These are phyloP conservation scores for Nibea albiflora DNA, from an alignment of 2,113 vertebrate species.

Conservation along the genomic window DNA sequence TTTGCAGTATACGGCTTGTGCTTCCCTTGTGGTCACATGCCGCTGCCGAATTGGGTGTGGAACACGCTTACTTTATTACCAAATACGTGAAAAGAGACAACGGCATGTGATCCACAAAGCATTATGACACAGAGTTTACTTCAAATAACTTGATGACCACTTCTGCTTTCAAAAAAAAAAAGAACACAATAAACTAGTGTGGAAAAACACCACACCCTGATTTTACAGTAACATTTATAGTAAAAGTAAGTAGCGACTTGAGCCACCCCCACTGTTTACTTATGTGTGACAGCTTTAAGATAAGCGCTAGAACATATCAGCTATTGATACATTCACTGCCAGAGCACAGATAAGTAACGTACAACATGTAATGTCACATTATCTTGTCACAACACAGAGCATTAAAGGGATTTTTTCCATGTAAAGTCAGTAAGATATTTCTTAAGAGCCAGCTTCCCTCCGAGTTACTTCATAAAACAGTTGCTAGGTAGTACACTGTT, in stretches of 20 bases:
- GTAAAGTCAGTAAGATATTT: neutral
- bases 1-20: conserved; percentile 49
- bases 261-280: neutral
- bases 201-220: conserved; percentile 14
- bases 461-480: conserved; percentile 47
- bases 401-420: neutral
- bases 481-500: conserved; percentile 43
- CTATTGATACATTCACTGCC: neutral
- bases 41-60: conserved; percentile 65
- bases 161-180: conserved; percentile 14
- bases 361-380: conserved; percentile 2
- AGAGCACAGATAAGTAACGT: conserved; percentile 3
- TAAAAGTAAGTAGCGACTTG: neutral
- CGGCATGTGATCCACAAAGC: neutral
- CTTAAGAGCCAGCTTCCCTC: conserved; percentile 1
- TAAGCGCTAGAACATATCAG: neutral
- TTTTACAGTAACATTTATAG: conserved; percentile 13
- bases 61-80: conserved; percentile 57
- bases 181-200: neutral
- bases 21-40: conserved; percentile 75
- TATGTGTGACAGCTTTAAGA: conserved; percentile 4
- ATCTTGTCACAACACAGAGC: neutral
- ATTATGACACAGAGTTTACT: too few species aligned
- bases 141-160: neutral
- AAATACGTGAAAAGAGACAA: conserved; percentile 54